These are phyloP conservation scores for Apodemia mormo DNA, from an alignment of 2,888 invertebrate species.

Conservation along the genomic window DNA sequence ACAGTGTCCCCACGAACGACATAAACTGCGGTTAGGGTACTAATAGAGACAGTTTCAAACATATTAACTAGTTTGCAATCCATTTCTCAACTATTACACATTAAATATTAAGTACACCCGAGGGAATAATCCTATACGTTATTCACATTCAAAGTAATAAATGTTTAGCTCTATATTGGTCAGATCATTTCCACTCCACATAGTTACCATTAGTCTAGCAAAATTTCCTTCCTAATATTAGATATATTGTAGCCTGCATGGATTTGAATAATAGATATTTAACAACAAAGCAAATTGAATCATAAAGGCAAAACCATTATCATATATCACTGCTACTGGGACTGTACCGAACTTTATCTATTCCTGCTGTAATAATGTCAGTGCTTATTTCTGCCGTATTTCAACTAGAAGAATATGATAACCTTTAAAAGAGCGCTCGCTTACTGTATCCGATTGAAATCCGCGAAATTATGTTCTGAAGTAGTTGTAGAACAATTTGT, in stretches of 20 bases:
- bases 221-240: not conserved
- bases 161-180: not conserved
- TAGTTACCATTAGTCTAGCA: not conserved
- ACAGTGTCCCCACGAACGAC: constrained; percentile 22
- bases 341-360: too few relatives aligned
- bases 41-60: constrained; percentile 36
- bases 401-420: too few relatives aligned
- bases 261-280: too few relatives aligned
- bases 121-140: constrained; percentile 21
- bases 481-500: too few relatives aligned
- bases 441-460: too few relatives aligned
- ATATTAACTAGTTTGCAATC: constrained; percentile 44
- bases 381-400: too few relatives aligned
- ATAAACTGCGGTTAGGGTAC: constrained; percentile 34
- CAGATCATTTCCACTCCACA: not conserved
- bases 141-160: not conserved
- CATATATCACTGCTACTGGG: too few relatives aligned
- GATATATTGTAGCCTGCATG: not conserved
- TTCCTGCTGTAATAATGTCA: too few relatives aligned
- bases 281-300: too few relatives aligned
- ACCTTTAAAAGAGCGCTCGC: too few relatives aligned
- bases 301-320: too few relatives aligned
- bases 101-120: constrained; percentile 40
- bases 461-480: too few relatives aligned
- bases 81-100: constrained; percentile 42